A percentile compares a stretch with the other conserved stretches of the same genome.
Evolutionary conservation across 2,888 invertebrate species (phyloP).

Genomic region (Agrotis puta): DNA sequence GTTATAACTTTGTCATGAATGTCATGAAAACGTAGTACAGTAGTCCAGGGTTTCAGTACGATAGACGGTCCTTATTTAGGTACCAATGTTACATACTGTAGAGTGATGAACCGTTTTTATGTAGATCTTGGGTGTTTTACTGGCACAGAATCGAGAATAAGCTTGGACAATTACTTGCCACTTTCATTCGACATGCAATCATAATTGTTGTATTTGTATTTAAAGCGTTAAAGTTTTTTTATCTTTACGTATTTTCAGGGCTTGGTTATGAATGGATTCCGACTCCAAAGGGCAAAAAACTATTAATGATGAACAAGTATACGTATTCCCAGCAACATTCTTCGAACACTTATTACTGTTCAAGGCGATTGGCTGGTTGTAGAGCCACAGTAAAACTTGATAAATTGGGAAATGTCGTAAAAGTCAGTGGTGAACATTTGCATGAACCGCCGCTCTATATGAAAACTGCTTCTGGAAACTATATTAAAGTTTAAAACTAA

Average conservation of each 20-base stretch:
- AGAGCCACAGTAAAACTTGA: slow-evolving; percentile 56
- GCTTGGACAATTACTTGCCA: not conserved
- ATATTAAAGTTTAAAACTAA: slow-evolving; percentile 53
- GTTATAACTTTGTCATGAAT: too few relatives aligned
- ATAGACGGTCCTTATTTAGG: not conserved
- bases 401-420: slow-evolving; percentile 19
- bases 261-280: slow-evolving; percentile 58
- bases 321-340: slow-evolving; percentile 53
- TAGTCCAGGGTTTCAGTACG: not conserved
- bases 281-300: slow-evolving; percentile 42
- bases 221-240: not conserved
- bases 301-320: slow-evolving; percentile 51
- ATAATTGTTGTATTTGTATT: not conserved
- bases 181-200: not conserved
- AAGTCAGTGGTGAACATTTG: slow-evolving; percentile 27
- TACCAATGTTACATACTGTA: not conserved
- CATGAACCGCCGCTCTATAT: slow-evolving; percentile 63
- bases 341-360: slow-evolving; percentile 47
- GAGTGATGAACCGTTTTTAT: not conserved
- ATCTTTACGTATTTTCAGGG: slow-evolving; percentile 39
- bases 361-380: slow-evolving; percentile 51
- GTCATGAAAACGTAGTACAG: too few relatives aligned
- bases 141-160: too few relatives aligned
- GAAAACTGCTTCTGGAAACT: slow-evolving; percentile 41
- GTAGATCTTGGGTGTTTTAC: too few relatives aligned